Evolutionary conservation across 2,888 invertebrate genomes (phyloP).

Genomic region (Torymus aiolomorphi): DNA sequence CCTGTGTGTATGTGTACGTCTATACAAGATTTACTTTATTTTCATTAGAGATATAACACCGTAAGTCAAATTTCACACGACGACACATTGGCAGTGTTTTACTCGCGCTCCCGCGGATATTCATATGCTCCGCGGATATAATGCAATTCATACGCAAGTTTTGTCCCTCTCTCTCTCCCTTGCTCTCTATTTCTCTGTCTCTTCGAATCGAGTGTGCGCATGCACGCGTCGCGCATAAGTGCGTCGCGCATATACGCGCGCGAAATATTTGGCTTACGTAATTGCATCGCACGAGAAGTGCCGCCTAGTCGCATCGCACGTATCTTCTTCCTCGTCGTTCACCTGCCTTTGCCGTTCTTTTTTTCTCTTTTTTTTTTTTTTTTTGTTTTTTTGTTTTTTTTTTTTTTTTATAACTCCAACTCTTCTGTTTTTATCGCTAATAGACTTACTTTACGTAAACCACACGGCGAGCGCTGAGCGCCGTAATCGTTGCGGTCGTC

Average conservation of each 20-base stretch:
- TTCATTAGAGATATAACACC: slow-evolving; percentile 48
- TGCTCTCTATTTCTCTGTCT: not conserved
- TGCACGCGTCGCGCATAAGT: slow-evolving; percentile 8
- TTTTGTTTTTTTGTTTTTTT: too few species aligned
- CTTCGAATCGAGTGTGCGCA: slow-evolving; percentile 37
- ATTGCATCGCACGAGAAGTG: slow-evolving; percentile 43
- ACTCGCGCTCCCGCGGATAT: slow-evolving; percentile 15
- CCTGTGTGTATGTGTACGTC: slow-evolving; percentile 28
- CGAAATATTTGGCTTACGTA: slow-evolving; percentile 50
- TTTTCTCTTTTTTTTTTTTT: slow-evolving; percentile 19
- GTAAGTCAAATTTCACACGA: slow-evolving; percentile 52
- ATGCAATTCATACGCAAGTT: slow-evolving; percentile 8
- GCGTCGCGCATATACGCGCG: too few species aligned
- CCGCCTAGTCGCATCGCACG: slow-evolving; percentile 22
- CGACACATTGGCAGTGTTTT: slow-evolving; percentile 55
- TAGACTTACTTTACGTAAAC: slow-evolving; percentile 52
- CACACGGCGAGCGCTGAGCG: slow-evolving; percentile 11
- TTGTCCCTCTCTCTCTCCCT: not conserved
- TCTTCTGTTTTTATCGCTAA: slow-evolving; percentile 20
- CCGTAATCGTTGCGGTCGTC: not conserved
- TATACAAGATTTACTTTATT: slow-evolving; percentile 20
- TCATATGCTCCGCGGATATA: too few species aligned
- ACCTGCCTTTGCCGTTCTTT: slow-evolving; percentile 4
- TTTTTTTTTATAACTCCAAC: slow-evolving; percentile 7
- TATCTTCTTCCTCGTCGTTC: not conserved